Percentiles rank a stretch among this genome's conserved stretches.
These are phyloP conservation scores for Chaitophorus viminalis DNA, from an alignment of 2,888 invertebrate genomes.

Conservation along the genomic window DNA sequence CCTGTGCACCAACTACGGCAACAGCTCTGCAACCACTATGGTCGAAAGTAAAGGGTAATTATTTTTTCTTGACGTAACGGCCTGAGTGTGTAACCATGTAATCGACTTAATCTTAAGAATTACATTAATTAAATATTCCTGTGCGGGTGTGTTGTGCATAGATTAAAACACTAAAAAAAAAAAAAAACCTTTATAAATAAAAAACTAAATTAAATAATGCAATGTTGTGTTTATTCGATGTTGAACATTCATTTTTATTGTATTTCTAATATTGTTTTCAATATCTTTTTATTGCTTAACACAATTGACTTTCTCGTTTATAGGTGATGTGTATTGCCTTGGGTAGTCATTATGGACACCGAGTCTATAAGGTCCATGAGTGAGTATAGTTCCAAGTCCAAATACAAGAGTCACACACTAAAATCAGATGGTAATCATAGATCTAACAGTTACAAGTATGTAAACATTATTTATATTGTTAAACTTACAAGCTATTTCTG, in stretches of 20 bases:
- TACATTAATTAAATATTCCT: background rate
- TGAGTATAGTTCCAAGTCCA: slow-evolving; percentile 83
- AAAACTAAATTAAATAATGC: background rate
- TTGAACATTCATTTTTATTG: background rate
- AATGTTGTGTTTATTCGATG: background rate
- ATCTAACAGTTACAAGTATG: slow-evolving; percentile 70
- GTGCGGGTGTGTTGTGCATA: background rate
- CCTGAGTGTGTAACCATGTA: background rate
- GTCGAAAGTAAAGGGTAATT: slow-evolving; percentile 23
- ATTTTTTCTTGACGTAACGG: background rate
- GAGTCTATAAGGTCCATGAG: slow-evolving; percentile 74
- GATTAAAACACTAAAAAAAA: background rate
- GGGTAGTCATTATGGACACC: slow-evolving; percentile 62
- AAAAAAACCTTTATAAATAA: background rate
- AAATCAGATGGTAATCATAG: slow-evolving; percentile 76
- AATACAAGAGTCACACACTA: slow-evolving; percentile 68
- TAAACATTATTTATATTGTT: slow-evolving; percentile 69
- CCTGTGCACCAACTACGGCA: background rate
- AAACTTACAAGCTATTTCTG: background rate
- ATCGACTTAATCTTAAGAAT: no score
- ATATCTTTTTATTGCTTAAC: background rate
- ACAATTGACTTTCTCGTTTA: background rate
- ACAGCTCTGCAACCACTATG: background rate
- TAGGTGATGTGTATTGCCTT: slow-evolving; percentile 23
- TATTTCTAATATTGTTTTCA: background rate